Evolutionary conservation across 2,113 vertebrate genomes (phyloP).

Genomic region (Forbesichthys agassizii): DNA sequence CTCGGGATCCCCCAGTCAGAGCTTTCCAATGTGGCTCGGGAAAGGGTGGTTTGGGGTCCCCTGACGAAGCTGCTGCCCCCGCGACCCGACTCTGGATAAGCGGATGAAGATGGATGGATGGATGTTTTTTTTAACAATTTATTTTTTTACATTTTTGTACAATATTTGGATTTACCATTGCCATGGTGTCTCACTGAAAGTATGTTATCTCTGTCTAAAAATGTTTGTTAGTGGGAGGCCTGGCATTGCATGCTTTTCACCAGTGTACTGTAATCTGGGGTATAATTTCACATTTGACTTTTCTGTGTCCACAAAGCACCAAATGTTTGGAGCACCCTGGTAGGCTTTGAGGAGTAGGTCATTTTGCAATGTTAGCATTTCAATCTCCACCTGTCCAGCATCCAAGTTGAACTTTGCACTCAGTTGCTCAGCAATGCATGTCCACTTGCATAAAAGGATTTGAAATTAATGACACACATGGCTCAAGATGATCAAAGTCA

Average conservation of each 20-base stretch:
- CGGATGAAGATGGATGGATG: no score
- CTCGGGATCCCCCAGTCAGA: no score
- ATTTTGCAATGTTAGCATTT: not conserved
- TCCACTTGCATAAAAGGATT: no score
- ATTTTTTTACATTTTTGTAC: not conserved
- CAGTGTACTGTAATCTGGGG: not conserved
- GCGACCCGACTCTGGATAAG: no score
- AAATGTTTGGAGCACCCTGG: constrained; percentile 8
- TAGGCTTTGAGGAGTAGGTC: constrained; percentile 6
- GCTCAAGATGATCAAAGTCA: not conserved
- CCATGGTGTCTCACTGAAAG: constrained; percentile 1
- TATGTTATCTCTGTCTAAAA: not conserved
- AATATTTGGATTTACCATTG: not conserved
- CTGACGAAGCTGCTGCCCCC: no score
- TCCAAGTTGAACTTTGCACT: constrained; percentile 3
- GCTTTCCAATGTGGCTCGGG: no score
- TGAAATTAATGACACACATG: no score
- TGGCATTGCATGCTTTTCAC: constrained; percentile 24
- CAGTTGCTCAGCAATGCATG: not conserved
- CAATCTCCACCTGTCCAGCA: constrained; percentile 8
- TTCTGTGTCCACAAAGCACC: constrained; percentile 8
- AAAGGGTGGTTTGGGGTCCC: no score
- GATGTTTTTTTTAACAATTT: not conserved
- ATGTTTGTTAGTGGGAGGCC: no score
- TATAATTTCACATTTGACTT: not conserved